These are phyloP conservation scores for Ligdia adustata DNA, from an alignment of 2,888 invertebrate species.

Conservation along the genomic window DNA sequence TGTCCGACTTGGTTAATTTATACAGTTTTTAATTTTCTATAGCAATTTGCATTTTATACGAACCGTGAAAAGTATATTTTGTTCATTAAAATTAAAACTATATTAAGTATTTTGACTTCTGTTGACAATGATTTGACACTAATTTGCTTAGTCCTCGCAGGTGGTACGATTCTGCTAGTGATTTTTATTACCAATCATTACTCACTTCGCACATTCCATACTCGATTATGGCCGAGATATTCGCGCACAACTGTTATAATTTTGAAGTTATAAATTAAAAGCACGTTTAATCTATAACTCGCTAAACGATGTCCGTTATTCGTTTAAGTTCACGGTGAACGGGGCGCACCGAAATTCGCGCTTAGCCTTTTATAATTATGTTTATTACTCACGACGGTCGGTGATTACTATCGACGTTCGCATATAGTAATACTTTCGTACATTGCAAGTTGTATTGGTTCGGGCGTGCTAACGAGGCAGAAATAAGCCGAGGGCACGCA, in stretches of 20 bases:
- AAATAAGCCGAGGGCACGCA: slow-evolving; percentile 54
- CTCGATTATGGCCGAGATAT: slow-evolving; percentile 7
- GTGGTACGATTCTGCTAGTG: background rate
- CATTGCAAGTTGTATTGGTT: slow-evolving; percentile 52
- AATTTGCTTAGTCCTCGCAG: background rate
- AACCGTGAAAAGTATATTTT: slow-evolving; percentile 30
- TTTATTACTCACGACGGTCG: slow-evolving; percentile 31
- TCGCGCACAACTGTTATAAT: slow-evolving; percentile 13
- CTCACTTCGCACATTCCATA: slow-evolving; percentile 8
- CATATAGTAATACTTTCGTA: slow-evolving; percentile 49
- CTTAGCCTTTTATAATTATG: slow-evolving; percentile 26
- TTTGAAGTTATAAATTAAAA: slow-evolving; percentile 17
- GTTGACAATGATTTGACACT: slow-evolving; percentile 11
- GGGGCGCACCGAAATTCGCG: slow-evolving; percentile 27
- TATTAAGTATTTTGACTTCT: slow-evolving; percentile 14
- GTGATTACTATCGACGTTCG: slow-evolving; percentile 45
- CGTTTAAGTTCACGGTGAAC: slow-evolving; percentile 26
- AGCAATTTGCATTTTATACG: slow-evolving; percentile 61
- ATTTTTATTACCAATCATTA: slow-evolving; percentile 4
- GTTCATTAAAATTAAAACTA: slow-evolving; percentile 32
- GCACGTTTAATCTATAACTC: slow-evolving; percentile 23
- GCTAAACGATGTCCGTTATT: slow-evolving; percentile 26
- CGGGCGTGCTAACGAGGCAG: slow-evolving; percentile 63
- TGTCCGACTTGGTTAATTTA: slow-evolving; percentile 57
- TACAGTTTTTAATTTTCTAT: slow-evolving; percentile 51